Evolutionary conservation across 2,888 invertebrate genomes (phyloP), one percentile per base, ranked within the genome.

Genomic region (Philonicus albiceps): DNA sequence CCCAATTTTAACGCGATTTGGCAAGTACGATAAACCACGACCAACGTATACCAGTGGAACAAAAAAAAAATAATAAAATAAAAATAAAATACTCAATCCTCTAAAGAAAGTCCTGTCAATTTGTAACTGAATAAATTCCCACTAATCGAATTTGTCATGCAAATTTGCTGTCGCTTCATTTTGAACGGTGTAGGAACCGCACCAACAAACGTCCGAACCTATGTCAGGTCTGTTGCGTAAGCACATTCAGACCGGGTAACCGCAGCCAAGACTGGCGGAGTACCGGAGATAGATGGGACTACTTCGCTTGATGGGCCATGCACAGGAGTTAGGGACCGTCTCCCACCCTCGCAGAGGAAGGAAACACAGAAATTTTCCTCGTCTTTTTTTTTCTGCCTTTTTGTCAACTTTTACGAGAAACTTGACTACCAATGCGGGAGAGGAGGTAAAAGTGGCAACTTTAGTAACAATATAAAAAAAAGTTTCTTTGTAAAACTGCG

Each of bases 101-200:
- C 27, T 27, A 27, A 30, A 43, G 40, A 31, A 49, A 80, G 30
- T 30, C 80, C 43, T 49, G 53, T 80, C 80, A 80, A 80, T 80
- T 80, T 80, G 49, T 43, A 30, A 53, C 53, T 31, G 49, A 80
- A 80, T 80, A 80, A 80, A 80, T 80, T 80, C 80, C 22, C 53
- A 27, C 80, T 80, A 80, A 80, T 80, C 80, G 80, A 80, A 80
- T 80, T 53, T 53, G 40, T 22, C 30, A 53, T 80, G 80, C 80
- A 81, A 81, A 55, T 55, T 43, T 55, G 43, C 34, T 49, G 55
- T 40, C 11, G 81, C 34, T 55, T 80, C 34, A 81, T 31, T 80
- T 81, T 27, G 49, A 81, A 55, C 55, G 64, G 64, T 64, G 64
- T 81, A 6, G 19, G n/a, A n/a, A 49, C n/a, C n/a, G 49, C 49